Evolutionary conservation across 2,113 vertebrate genomes (phyloP).

Genomic region (Leucosticte australis): DNA sequence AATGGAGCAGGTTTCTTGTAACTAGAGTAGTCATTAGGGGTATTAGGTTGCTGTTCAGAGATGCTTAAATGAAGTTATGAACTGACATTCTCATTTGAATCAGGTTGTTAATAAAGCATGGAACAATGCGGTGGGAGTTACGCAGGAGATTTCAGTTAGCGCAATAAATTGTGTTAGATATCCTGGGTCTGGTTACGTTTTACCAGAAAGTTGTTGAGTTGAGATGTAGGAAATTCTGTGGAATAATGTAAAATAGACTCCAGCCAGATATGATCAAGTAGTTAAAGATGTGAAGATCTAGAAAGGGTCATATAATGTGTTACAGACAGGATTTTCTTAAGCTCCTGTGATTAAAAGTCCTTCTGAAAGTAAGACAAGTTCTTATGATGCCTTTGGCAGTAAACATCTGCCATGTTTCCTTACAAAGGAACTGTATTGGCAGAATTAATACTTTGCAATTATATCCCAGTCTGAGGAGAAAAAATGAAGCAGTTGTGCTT

Average conservation of each 20-base stretch:
- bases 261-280: neutral
- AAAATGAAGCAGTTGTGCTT: neutral
- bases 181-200: neutral
- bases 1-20: neutral
- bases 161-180: neutral
- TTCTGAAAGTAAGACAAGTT: neutral
- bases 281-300: neutral
- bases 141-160: neutral
- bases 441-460: neutral
- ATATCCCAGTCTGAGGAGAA: neutral
- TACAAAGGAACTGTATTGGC: neutral
- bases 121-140: neutral
- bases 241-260: neutral
- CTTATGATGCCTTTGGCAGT: neutral
- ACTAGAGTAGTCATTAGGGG: neutral
- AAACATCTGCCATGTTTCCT: neutral
- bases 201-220: neutral
- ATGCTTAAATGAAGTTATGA: constrained; percentile 1
- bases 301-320: neutral
- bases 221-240: neutral
- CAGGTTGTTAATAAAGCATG: neutral
- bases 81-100: neutral
- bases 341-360: neutral
- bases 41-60: neutral
- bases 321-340: neutral